Evolutionary conservation across 2,113 vertebrate genomes (phyloP).

Genomic region (Perccottus glenii): DNA sequence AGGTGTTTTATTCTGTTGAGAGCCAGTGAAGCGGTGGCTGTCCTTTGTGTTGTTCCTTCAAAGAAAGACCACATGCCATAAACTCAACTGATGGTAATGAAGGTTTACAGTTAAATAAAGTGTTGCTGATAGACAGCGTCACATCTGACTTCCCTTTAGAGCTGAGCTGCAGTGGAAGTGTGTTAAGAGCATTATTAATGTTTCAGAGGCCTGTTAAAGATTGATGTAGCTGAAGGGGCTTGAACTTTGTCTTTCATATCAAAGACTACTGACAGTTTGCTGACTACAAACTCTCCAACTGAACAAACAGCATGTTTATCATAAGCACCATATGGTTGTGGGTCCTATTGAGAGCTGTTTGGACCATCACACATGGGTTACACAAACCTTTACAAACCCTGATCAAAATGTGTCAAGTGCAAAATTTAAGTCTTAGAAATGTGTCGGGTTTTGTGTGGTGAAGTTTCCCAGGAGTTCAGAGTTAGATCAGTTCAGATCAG

Average conservation of each 20-base stretch:
- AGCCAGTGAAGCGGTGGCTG: too few relatives aligned
- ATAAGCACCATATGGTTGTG: background rate
- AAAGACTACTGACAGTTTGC: slow-evolving; percentile 2
- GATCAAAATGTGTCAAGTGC: background rate
- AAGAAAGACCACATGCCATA: background rate
- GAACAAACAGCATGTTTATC: background rate
- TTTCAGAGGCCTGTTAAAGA: slow-evolving; percentile 56
- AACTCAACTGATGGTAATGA: background rate
- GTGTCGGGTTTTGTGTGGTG: too few relatives aligned
- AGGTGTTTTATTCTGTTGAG: too few relatives aligned
- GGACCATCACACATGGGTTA: too few relatives aligned
- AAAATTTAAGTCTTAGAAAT: too few relatives aligned
- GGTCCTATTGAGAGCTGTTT: too few relatives aligned
- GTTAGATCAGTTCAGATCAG: too few relatives aligned
- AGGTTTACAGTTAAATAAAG: background rate
- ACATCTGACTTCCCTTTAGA: background rate
- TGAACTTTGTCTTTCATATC: slow-evolving; percentile 39
- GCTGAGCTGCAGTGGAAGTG: background rate
- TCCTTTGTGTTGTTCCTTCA: too few relatives aligned
- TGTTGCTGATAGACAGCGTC: background rate
- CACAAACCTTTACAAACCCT: background rate
- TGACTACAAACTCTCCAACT: background rate
- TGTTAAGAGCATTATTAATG: slow-evolving; percentile 54
- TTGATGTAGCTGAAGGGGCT: slow-evolving; percentile 37
- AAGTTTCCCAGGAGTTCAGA: too few relatives aligned